Conservation (phyloP, 1,140 invertebrate species). For the Dysdera silvatica region DNA sequence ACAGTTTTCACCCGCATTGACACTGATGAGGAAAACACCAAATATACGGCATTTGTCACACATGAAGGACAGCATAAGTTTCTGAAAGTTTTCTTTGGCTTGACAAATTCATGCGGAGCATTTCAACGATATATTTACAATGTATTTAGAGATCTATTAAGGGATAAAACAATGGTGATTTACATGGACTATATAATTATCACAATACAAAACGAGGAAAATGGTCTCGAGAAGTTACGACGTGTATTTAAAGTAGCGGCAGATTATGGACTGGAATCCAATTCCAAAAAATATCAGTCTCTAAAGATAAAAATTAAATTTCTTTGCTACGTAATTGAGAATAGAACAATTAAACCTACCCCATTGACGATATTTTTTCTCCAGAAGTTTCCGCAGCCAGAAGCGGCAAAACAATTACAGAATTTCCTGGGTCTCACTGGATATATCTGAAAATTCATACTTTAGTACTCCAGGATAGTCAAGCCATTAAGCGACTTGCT, state of each 20-base stretch:
- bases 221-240: conserved; percentile 15
- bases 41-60: conserved; percentile 21
- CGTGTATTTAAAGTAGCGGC: conserved; percentile 1
- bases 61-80: conserved; percentile 21
- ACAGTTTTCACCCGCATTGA: conserved; percentile 21
- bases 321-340: neutral
- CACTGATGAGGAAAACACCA: neutral
- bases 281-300: conserved; percentile 11
- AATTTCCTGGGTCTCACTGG: conserved; percentile 37
- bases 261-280: conserved; percentile 3
- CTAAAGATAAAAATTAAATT: conserved; percentile 9
- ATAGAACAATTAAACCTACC: conserved; percentile 2
- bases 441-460: conserved; percentile 39
- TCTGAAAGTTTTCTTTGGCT: conserved; percentile 33
- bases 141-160: conserved; percentile 25
- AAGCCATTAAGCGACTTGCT: conserved; percentile 40
- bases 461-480: conserved; percentile 35
- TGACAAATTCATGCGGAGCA: conserved; percentile 36
- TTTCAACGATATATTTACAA: conserved; percentile 37
- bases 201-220: neutral
- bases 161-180: conserved; percentile 11
- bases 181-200: conserved; percentile 37
- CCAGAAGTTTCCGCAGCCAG: conserved; percentile 30
- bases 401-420: conserved; percentile 27
- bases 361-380: conserved; percentile 7